Evolutionary conservation across 2,113 vertebrate genomes (phyloP).

Genomic region (Eulemur rufifrons): DNA sequence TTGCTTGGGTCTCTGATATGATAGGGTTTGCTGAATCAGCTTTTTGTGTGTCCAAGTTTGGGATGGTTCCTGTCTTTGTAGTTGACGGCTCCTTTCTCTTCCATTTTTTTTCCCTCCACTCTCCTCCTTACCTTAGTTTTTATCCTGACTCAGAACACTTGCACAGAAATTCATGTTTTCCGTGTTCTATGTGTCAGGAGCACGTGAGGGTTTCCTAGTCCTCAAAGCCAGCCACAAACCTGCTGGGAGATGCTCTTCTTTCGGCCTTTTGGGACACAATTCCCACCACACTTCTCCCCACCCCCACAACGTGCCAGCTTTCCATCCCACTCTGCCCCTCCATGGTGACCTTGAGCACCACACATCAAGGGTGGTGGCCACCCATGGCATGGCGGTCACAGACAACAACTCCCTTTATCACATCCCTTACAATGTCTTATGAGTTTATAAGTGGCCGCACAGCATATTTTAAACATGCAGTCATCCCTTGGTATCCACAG

Average conservation of each 20-base stretch:
- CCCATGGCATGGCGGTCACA: neutral
- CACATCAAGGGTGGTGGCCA: too few relatives aligned
- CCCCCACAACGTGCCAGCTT: fast-evolving
- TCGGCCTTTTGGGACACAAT: too few relatives aligned
- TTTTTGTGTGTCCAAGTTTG: neutral
- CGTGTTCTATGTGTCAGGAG: neutral
- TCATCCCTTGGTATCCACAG: neutral
- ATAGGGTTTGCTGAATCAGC: neutral
- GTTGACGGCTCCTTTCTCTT: neutral
- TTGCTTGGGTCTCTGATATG: too few relatives aligned
- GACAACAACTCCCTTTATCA: neutral
- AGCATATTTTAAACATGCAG: neutral
- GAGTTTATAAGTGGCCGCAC: neutral
- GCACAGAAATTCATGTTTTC: neutral
- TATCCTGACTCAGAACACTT: neutral
- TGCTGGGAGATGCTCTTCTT: neutral
- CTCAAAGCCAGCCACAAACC: neutral
- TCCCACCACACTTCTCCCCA: neutral
- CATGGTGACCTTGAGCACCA: neutral
- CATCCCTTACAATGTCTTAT: neutral
- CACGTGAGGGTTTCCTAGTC: neutral
- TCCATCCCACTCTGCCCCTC: neutral
- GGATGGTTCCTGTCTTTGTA: neutral
- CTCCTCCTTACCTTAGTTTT: neutral
- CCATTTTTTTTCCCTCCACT: neutral